phyloP scores from a whole-genome alignment of 2,888 invertebrate species.

The Perdita meconis region DNA sequence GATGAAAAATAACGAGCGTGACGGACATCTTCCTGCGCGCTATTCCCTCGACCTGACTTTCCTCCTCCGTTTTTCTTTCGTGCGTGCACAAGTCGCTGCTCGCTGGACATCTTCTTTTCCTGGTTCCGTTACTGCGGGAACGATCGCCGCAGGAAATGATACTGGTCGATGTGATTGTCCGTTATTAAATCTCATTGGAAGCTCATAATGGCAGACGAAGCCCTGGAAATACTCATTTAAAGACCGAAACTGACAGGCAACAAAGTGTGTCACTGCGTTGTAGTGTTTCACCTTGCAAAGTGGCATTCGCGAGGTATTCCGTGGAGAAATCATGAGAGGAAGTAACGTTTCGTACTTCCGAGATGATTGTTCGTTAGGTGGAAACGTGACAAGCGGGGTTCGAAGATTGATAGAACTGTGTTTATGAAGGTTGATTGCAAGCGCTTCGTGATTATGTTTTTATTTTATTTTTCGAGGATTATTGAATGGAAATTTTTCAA shows the following conservation, averaged over 20 bases:
- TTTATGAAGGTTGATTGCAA: too few species aligned
- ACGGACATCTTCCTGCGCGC: slow-evolving; percentile 64
- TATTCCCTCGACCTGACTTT: slow-evolving; percentile 1
- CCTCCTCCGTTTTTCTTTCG: neutral
- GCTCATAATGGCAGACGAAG: slow-evolving; percentile 31
- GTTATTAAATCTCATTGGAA: slow-evolving; percentile 51
- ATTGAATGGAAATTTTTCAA: too few species aligned
- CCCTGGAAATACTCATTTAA: slow-evolving; percentile 20
- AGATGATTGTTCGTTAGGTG: too few species aligned
- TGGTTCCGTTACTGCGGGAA: neutral
- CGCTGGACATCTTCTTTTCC: neutral
- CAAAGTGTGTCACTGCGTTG: slow-evolving; percentile 38
- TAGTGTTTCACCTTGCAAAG: slow-evolving; percentile 37
- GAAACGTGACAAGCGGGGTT: too few species aligned
- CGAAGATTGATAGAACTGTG: too few species aligned
- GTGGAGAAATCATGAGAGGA: neutral
- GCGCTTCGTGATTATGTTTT: too few species aligned
- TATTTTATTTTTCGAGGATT: too few species aligned
- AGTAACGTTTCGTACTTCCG: neutral
- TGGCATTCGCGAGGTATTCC: neutral
- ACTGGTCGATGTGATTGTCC: slow-evolving; percentile 46
- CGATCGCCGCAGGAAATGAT: slow-evolving; percentile 51
- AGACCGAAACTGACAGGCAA: slow-evolving; percentile 34
- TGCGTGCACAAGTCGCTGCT: neutral
- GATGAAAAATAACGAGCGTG: slow-evolving; percentile 78